Evolutionary conservation across 2,888 invertebrate species (phyloP).

Genomic region (Cerceris rybyensis): DNA sequence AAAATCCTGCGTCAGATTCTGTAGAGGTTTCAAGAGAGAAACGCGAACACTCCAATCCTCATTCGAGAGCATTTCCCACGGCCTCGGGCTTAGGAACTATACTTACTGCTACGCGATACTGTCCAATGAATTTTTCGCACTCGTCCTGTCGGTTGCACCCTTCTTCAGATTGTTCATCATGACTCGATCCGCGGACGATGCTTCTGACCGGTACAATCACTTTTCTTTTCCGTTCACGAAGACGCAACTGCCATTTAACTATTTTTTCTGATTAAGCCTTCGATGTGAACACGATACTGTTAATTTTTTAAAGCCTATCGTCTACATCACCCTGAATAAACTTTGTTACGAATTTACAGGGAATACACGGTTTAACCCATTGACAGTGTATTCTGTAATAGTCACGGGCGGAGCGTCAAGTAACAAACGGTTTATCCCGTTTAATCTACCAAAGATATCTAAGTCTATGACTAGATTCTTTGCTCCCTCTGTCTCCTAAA

Average conservation of each 20-base stretch:
- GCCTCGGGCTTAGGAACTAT: constrained; percentile 75
- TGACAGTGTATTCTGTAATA: too few species aligned
- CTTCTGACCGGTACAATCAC: constrained; percentile 32
- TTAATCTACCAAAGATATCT: too few species aligned
- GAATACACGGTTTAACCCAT: too few species aligned
- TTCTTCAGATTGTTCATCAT: background rate
- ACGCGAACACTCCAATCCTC: background rate
- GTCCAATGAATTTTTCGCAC: constrained; percentile 55
- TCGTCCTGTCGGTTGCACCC: constrained; percentile 6
- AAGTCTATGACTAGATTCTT: too few species aligned
- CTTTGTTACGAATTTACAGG: too few species aligned
- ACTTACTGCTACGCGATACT: constrained; percentile 75
- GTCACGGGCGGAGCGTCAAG: too few species aligned
- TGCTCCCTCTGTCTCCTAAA: too few species aligned
- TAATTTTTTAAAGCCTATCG: too few species aligned
- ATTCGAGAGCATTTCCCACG: constrained; percentile 26
- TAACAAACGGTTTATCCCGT: too few species aligned
- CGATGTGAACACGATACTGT: too few species aligned
- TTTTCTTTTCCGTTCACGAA: background rate
- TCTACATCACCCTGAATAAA: too few species aligned
- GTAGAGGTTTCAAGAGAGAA: background rate
- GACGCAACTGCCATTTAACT: background rate
- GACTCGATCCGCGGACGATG: constrained; percentile 14
- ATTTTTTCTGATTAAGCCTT: too few species aligned
- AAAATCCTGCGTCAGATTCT: background rate